Percentiles rank a stretch among this genome's conserved stretches.
Conservation (phyloP, 2,113 vertebrate genomes). For the Siniperca knerii region DNA sequence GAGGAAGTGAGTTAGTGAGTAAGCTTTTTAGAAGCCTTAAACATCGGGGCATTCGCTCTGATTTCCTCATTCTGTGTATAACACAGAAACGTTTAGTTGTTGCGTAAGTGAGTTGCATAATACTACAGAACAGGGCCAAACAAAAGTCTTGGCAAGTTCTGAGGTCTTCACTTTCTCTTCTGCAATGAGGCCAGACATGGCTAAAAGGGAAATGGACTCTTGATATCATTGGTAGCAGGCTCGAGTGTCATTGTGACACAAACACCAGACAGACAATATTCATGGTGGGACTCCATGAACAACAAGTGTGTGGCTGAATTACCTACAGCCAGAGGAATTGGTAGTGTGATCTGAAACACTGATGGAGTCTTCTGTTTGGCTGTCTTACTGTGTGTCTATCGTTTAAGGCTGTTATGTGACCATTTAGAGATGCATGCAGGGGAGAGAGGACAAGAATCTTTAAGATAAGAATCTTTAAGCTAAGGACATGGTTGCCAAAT, state of each 20-base stretch:
- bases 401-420: background rate
- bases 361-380: background rate
- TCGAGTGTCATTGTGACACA: background rate
- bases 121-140: conserved; percentile 50
- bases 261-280: background rate
- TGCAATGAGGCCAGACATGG: conserved; percentile 28
- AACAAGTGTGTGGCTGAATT: background rate
- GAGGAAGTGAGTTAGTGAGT: background rate
- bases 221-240: conserved; percentile 18
- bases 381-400: background rate
- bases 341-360: background rate
- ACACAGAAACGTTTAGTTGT: conserved; percentile 52
- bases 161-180: conserved; percentile 38
- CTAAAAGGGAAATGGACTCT: conserved; percentile 35
- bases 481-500: background rate
- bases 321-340: background rate
- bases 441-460: background rate
- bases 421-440: background rate
- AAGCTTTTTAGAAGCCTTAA: background rate
- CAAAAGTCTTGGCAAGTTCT: conserved; percentile 41
- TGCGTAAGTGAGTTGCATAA: conserved; percentile 73
- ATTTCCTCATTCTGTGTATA: conserved; percentile 44
- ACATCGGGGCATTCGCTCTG: background rate
- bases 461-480: background rate
- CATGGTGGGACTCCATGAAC: too few relatives aligned